Base-by-base conservation (phyloP, 2,888 invertebrate species). In the Muscina levida region DNA sequence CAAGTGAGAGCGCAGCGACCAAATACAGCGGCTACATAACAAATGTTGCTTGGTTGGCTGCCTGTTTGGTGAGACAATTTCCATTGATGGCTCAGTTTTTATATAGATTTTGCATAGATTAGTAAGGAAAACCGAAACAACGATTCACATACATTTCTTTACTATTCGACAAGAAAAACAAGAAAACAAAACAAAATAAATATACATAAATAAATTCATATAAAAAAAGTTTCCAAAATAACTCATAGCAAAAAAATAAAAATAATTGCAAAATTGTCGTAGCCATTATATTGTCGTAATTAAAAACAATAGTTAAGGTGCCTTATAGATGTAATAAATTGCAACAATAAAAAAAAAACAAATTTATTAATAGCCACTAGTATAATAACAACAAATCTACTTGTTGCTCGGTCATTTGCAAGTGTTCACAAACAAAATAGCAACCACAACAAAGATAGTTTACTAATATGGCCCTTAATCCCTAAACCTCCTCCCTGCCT, bases 81-180 rank as follows among this genome's bases (percentile, higher is more conserved):
- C 62, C 62, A 62, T 19, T 62, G 22, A 42, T 42, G 39, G 19
- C 15, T 72, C 67, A 77, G 81, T 81, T 77, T 81, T 81, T 81
- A 74, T 81, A 81, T 51, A 46, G 62, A 65, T 81, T 81, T 81
- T 81, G 81, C 56, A 65, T 75, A 72, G 81, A 72, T 75, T 68
- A 77, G 81, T 75, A 42, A 19, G 39, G 66, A 59, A 74, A 62
- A 70, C 15, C 39, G 19, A 74, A 1, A 57, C 77, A 77, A 77
- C 77, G 77, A 81, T 42, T 53, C 1, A 17, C 19, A 67, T 44
- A 22, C 39, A 42, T 19, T 42, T 11, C 22, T 19, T 62, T 42
- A 10, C 10, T 48, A 66, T 48, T 19, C 15, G 11, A 6, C 19
- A 67, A 42, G 6, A 56, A 68, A 39, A 19, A 13, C 13, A 68